phyloP scores from a whole-genome alignment of 2,113 vertebrate genomes.

The Malurus cyaneus region DNA sequence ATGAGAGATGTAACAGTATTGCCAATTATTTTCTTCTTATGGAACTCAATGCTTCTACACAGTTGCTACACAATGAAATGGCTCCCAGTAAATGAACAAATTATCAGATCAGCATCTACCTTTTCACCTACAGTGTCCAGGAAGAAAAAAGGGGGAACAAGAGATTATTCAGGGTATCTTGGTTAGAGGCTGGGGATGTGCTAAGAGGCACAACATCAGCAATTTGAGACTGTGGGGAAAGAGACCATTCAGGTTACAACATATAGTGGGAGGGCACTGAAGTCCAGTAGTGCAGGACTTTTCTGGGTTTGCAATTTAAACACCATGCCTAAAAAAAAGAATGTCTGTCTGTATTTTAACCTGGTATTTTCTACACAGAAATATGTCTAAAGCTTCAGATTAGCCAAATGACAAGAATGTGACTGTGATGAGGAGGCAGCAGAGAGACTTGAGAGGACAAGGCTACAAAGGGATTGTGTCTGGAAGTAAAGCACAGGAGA shows the following conservation, averaged over 20 bases:
- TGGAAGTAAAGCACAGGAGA: background rate
- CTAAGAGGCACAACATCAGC: background rate
- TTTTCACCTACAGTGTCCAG: background rate
- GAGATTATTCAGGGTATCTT: background rate
- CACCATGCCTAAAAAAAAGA: background rate
- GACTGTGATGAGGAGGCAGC: background rate
- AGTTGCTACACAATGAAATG: background rate
- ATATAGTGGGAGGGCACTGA: background rate
- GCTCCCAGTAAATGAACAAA: background rate
- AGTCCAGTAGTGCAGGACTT: background rate
- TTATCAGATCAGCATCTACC: background rate
- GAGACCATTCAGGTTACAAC: background rate
- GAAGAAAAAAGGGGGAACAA: background rate
- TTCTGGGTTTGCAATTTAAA: background rate
- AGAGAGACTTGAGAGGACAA: background rate
- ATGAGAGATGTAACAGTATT: background rate
- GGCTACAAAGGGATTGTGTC: background rate
- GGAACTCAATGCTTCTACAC: background rate
- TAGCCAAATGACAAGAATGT: background rate
- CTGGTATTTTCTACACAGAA: background rate
- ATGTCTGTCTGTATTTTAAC: background rate
- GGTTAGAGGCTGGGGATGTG: background rate
- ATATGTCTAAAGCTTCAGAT: background rate
- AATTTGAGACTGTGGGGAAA: background rate
- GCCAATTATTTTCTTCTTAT: background rate